Evolutionary conservation across 2,113 vertebrate genomes (phyloP), one percentile per base, ranked within the genome.

Genomic region (Pycnonotus jocosus): DNA sequence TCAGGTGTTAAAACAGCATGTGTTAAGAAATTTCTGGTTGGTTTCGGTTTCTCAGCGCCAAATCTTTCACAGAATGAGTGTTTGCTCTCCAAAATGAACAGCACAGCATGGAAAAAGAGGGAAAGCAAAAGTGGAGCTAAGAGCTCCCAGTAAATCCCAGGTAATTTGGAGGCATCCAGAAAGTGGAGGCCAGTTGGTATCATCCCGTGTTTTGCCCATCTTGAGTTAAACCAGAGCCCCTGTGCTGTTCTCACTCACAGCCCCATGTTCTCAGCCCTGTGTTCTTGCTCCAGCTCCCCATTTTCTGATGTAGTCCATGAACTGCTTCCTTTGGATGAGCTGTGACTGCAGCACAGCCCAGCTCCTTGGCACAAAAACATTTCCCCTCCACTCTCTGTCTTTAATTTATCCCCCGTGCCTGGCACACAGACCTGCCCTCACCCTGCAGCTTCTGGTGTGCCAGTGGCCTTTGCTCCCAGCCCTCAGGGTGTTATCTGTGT

Each of bases 281-380:
- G 18, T 2, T 70, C 56, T 7, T 24, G 21, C 31, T 73, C 51
- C 10, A 9, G 24, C 24, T 72, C 81, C 64, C 45, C 21, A 1
- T 28, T 66, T 66, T 15, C 61, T 2, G 0, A 37, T 1, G 44
- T 51, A 27, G 5, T 8, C 0, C 4, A 0, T 15, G 23, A 40
- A 6, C 35, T 7, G 2, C 58, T 51, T 35, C 76, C 62, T 45
- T 71, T 23, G 45, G 38, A 58, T 37, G 70, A 50, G 73, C 69
- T 4, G 2, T 25, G 71, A 54, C 38, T 23, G 9, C 20, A 60
- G 69, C 69, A 60, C 48, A 22, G 38, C 2, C 2, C 71, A 60
- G 12, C 18, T 50, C 87, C 48, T 11, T 7, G 7, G 58, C 87
- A 57, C 7, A 9, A 21, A 83, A 61, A 57, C 81, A 42, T 40